phyloP scores from a whole-genome alignment of 2,113 vertebrate species.

The Numida meleagris region DNA sequence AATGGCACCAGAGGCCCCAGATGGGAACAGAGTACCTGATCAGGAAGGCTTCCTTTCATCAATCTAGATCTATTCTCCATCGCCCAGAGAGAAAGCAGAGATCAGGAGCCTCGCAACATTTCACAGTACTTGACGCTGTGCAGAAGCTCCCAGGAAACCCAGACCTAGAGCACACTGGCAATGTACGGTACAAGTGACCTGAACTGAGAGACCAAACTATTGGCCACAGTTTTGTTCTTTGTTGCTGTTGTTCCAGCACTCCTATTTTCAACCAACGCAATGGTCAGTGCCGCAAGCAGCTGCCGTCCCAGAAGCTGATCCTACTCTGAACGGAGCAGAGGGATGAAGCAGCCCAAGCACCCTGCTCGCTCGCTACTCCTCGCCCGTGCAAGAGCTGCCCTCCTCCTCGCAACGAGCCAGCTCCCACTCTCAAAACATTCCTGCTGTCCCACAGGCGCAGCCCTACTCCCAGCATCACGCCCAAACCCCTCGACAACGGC shows the following conservation, averaged over 20 bases:
- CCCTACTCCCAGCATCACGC: neutral
- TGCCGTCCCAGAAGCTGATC: neutral
- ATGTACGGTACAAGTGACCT: neutral
- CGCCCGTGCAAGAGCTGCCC: neutral
- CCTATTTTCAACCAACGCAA: neutral
- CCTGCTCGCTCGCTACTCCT: neutral
- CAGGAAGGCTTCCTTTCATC: neutral
- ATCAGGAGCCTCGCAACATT: neutral
- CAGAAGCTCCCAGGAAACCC: neutral
- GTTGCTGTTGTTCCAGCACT: neutral
- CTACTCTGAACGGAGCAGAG: neutral
- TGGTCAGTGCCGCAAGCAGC: neutral
- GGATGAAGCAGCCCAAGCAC: neutral
- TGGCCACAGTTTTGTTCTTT: neutral
- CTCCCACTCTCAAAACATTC: fast-evolving
- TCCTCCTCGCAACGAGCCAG: fast-evolving
- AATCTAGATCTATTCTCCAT: neutral
- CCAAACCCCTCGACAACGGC: fast-evolving
- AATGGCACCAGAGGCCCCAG: neutral
- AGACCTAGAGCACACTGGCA: neutral
- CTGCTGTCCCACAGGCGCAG: neutral
- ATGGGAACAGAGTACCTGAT: neutral
- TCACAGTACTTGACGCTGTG: neutral
- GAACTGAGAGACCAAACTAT: neutral
- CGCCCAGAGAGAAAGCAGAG: neutral